phyloP scores from a whole-genome alignment of 1,140 invertebrate species.

The Drosophila carrolli region DNA sequence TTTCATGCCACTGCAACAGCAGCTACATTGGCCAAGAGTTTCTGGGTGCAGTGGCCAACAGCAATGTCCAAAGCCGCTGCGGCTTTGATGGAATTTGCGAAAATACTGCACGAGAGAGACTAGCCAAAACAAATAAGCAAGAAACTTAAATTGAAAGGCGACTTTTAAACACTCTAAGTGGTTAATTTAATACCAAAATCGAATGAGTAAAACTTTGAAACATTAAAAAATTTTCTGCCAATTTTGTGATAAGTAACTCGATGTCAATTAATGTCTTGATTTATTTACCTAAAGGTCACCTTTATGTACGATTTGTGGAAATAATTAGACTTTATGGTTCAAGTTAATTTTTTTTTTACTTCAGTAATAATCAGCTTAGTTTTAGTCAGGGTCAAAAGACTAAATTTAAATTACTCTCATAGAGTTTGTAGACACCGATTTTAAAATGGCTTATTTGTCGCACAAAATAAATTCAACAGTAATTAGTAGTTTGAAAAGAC shows the following conservation, averaged over 20 bases:
- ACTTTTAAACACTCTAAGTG: not conserved
- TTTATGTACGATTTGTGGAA: too few species aligned
- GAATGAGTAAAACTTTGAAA: too few species aligned
- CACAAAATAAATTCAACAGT: not conserved
- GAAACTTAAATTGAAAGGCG: not conserved
- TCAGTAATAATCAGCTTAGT: too few species aligned
- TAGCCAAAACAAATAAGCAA: slow-evolving; percentile 18
- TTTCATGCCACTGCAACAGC: slow-evolving; percentile 48
- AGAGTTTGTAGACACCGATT: too few species aligned
- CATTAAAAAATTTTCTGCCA: too few species aligned
- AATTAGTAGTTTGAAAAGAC: not conserved
- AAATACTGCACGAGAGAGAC: slow-evolving; percentile 25
- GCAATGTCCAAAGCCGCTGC: slow-evolving; percentile 35
- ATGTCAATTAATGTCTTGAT: too few species aligned
- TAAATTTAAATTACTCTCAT: too few species aligned
- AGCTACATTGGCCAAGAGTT: slow-evolving; percentile 21
- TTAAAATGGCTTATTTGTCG: not conserved
- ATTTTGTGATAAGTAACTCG: too few species aligned
- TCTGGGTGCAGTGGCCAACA: slow-evolving; percentile 34
- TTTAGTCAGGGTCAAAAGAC: too few species aligned
- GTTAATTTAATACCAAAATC: not conserved
- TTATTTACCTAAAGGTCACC: too few species aligned
- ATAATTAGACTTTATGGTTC: too few species aligned
- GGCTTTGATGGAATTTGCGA: slow-evolving; percentile 65
- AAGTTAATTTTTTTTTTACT: too few species aligned